Evolutionary conservation across 2,113 vertebrate species (phyloP), one percentile per base, ranked within the genome.

Genomic region (Ptilonorhynchus violaceus): DNA sequence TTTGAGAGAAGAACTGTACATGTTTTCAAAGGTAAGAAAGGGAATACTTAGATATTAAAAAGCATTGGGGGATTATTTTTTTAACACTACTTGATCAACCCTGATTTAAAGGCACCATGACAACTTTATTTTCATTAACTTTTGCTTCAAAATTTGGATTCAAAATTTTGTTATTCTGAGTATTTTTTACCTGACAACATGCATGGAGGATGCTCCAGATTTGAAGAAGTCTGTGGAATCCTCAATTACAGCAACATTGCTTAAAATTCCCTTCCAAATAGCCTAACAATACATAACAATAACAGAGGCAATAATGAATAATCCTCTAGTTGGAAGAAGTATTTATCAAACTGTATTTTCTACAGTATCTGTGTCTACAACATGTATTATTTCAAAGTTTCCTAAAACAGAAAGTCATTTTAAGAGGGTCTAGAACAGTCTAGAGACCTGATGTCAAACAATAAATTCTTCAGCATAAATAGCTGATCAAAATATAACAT

Each of bases 141-240:
- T 35, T 53, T 39, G 7, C 19, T 83, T 68, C 28, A 41, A 9
- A 52, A 52, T 69, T 35, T 53, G 44, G 7, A 16, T 83, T 68
- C 28, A 41, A 9, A 66, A 6, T 60, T 19, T 39, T 42, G 9
- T 79, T 68, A 52, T 76, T 92, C 83, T 56, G 7, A 59, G 5
- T 81, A 52, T 44, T 85, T 42, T 83, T 98, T 96, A 99, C 98
- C 98, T 98, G 89, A 98, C 98, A 79, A 99, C 98, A 92, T 99
- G 98, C 98, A 99, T 98, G 25, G 98, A 99, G 7, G 98, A 98
- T 27, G 98, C 98, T 96, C 98, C 98, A 87, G 98, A 98, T 98
- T 98, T 99, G 95, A 99, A 99, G 96, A 99, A 99, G 95, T 99
- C 98, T 63, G 98, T 99, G 35, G 98, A 97, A 60, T 98, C 97